Evolutionary conservation across 1,140 invertebrate species (phyloP), one percentile per base, ranked within the genome.

Genomic region (Eubasilissa regina): DNA sequence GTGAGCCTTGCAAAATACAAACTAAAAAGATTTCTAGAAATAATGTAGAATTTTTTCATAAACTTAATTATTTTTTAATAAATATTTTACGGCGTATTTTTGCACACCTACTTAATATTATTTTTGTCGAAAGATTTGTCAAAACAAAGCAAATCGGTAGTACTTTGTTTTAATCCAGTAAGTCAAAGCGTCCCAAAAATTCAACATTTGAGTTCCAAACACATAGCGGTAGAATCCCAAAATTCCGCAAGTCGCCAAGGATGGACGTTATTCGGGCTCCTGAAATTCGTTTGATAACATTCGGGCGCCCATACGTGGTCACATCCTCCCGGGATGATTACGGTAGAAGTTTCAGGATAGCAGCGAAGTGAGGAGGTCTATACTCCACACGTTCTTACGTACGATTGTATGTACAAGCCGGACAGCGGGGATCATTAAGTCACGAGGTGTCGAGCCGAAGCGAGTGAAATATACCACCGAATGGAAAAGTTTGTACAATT

Each of bases 351-450:
- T 56, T 70, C 76, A 78, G 51, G 64, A 25, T 78, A 44, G 64
- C 76, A 78, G 66, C 44, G 45, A 47, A 35, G 19, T n/a, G 47
- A 66, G 60, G 45, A 51, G 75, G 70, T 74, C 13, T 15, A 45
- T 19, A 44, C 19, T 45, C 10, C 21, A 70, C 17, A 51, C 66
- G 25, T 66, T 43, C 62, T 66, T 45, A 17, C 13, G 62, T 45
- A 17, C 13, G 62, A 66, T 66, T 66, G 35, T 66, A 66, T 66
- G 62, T 66, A 66, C 58, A 45, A 51, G 45, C 66, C 66, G 66
- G 66, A 70, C 66, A 70, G 25, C 45, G 45, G 47, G 66, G 45
- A 70, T 70, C 66, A 70, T 70, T 70, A 70, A 70, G 66, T 70
- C 66, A 53, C 17, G 66, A 7, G 13, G 66, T 12, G 66, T 51